These are phyloP conservation scores for Drosophila anomelani DNA, from an alignment of 2,888 invertebrate genomes.

Conservation along the genomic window DNA sequence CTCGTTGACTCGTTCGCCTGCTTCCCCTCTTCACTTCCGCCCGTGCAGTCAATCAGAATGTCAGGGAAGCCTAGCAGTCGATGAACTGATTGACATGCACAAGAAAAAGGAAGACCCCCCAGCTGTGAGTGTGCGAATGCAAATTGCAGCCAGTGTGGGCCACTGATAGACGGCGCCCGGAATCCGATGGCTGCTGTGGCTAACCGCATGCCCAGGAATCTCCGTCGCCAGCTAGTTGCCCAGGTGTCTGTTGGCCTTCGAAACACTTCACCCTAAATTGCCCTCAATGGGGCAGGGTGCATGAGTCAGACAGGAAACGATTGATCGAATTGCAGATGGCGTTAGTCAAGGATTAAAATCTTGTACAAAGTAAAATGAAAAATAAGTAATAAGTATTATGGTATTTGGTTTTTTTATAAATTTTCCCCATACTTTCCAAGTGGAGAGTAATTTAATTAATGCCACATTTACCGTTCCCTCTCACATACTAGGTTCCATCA, in stretches of 20 bases:
- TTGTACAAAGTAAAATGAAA: background rate
- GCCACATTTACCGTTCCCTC: background rate
- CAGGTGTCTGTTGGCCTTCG: conserved; percentile 29
- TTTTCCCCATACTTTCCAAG: background rate
- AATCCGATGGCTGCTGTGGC: conserved; percentile 30
- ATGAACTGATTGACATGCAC: conserved; percentile 53
- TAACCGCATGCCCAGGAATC: conserved; percentile 35
- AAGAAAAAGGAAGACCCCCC: conserved; percentile 31
- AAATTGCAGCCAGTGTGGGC: conserved; percentile 49
- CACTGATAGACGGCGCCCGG: conserved; percentile 13
- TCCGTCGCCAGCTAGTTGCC: conserved; percentile 17
- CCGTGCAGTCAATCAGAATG: conserved; percentile 32
- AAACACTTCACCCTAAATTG: conserved; percentile 34
- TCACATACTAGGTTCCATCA: conserved; percentile 17
- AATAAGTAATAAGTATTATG: background rate
- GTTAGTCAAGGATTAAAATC: background rate
- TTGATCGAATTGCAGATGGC: background rate
- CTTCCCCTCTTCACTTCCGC: background rate
- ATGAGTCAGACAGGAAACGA: background rate
- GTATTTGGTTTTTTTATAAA: background rate
- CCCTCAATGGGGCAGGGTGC: background rate
- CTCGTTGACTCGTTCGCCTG: background rate
- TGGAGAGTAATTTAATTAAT: background rate
- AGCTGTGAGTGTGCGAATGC: conserved; percentile 34
- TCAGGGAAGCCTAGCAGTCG: conserved; percentile 27